These are phyloP conservation scores for Tetragonula clypearis DNA, from an alignment of 1,140 invertebrate genomes.

Conservation along the genomic window DNA sequence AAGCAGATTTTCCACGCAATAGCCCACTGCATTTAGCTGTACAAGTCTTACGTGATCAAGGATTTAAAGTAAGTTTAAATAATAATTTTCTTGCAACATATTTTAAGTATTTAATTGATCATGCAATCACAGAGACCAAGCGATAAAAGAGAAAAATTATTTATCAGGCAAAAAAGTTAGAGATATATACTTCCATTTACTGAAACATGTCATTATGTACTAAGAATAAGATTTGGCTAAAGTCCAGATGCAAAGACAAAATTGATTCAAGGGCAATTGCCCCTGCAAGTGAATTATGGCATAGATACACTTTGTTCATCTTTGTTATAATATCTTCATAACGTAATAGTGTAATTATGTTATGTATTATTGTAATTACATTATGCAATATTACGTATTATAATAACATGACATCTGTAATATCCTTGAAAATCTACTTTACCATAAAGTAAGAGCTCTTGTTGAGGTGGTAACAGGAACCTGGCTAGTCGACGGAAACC, in stretches of 20 bases:
- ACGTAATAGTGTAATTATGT: no score
- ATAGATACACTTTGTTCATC: neutral
- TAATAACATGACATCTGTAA: no score
- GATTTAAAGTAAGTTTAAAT: constrained; percentile 89
- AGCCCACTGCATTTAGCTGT: constrained; percentile 91
- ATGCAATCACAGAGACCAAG: neutral
- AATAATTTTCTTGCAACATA: neutral
- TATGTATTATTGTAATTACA: neutral
- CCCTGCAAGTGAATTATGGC: neutral
- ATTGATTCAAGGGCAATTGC: constrained; percentile 57
- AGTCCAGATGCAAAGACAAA: constrained; percentile 41
- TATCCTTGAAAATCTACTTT: neutral
- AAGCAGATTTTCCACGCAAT: constrained; percentile 91
- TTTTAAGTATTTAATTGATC: neutral
- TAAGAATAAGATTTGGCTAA: constrained; percentile 52
- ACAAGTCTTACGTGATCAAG: constrained; percentile 90
- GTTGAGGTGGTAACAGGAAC: constrained; percentile 93
- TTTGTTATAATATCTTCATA: neutral
- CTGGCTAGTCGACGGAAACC: constrained; percentile 99
- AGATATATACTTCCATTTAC: constrained; percentile 1
- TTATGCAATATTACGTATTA: neutral
- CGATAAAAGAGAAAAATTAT: neutral
- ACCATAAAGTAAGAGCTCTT: constrained; percentile 40
- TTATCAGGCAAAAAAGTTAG: neutral
- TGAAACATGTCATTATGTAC: constrained; percentile 35